Base-by-base conservation (phyloP, 1,140 invertebrate species). In the Drosophila carrolli region DNA sequence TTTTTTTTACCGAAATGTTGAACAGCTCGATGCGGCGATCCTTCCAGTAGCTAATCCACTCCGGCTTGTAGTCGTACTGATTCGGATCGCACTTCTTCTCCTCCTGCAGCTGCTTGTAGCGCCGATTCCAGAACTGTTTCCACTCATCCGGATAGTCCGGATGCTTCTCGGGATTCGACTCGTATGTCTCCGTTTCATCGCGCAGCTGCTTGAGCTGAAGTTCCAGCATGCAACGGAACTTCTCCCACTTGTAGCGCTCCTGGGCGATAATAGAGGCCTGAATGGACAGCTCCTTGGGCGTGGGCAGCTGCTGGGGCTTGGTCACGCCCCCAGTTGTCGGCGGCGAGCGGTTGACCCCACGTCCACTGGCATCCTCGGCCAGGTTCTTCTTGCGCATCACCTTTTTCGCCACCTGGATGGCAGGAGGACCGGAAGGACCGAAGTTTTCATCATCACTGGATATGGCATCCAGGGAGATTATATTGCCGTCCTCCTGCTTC, bases 21-120 rank as follows among this genome's bases (percentile, higher is more conserved):
- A 96, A 95, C 4, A 97, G 91, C 63, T 97, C 95, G 23, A 95
- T 94, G 95, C 97, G 96, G 13, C 96, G 93, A 59, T 95, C 94
- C 81, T 96, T 96, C 97, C 97, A 97, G 81, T 95, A 97, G 38
- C 94, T 93, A 44, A 97, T 97, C 97, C 97, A 97, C 78, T 97
- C 96, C 0, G 96, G 96, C 80, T 97, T 97, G 81, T 96, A 97
- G 81, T 97, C 96, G 86, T 97, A 95, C 46, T 95, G 95, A 40
- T 94, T 94, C 0, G 96, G 95, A 92, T 97, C 96, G 84, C 95
- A 95, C 41, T 95, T 96, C 91, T 96, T 95, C 93, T 94, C 94
- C 8, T 94, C 92, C 90, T 96, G 95, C 46, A 97, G 93, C 90
- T 97, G 96, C 89, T 97, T 97, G 85, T 97, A 97, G 0, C 96